Evolutionary conservation across 1,140 invertebrate genomes (phyloP), one percentile per base, ranked within the genome.

Genomic region (Drosophila persimilis): DNA sequence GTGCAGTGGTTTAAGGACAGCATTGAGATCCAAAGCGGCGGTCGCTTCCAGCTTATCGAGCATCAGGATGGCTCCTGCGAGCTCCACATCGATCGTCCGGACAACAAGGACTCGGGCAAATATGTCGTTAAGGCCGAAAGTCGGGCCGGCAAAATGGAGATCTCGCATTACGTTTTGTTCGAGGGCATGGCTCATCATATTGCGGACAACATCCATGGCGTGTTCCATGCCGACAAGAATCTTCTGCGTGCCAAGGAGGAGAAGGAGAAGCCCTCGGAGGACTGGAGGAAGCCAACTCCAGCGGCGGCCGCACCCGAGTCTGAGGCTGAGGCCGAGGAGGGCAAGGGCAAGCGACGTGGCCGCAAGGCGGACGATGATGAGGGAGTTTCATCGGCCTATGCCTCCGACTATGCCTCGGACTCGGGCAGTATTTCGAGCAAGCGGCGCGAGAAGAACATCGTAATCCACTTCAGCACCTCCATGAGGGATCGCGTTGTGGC

Each of bases 1-100:
- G 92, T 99, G 4, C 94, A 95, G 62, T 99, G 97, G 97, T 95
- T 95, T 39, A 97, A 96, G 90, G 95, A 98, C 91, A 95, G 95
- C 11, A 89, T 94, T 53, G 92, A 93, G 61, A 92, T 95, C 13
- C 61, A 79, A 29, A 85, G 69, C 20, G 88, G 75, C 1, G 89
- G 76, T 15, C 73, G 88, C 3, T 73, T 66, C 55, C 81, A 91
- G 58, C 64, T 91, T 0, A 48, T 91, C 1, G 73, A 90, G 20
- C 88, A 90, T 52, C 79, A 88, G 61, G 89, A 91, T 57, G 90
- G 90, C 29, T 80, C 78, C 22, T 83, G 78, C 43, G 90, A 91
- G 44, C 71, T 91, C 11, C 77, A 90, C 50, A 85, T 91, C 24
- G 88, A 91, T 60, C 76, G 80, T 6, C 90, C 90, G 8, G 83